Evolutionary conservation across 2,888 invertebrate species (phyloP).

Genomic region (Drosophila ochracea): DNA sequence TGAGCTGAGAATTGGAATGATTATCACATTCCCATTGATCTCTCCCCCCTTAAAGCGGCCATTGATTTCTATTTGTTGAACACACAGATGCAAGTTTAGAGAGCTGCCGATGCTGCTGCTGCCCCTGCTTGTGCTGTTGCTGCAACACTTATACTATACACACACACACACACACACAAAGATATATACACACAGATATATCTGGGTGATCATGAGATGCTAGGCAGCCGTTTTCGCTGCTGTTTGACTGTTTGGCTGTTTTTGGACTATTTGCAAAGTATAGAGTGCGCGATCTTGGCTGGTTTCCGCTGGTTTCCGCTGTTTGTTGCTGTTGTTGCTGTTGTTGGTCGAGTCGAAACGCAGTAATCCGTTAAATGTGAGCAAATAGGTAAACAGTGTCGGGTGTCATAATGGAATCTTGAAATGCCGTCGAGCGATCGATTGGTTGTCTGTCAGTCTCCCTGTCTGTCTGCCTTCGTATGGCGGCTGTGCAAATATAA

Average conservation of each 20-base stretch:
- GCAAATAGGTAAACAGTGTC: constrained; percentile 80
- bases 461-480: background rate
- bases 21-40: constrained; percentile 66
- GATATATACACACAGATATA: background rate
- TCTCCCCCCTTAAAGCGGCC: constrained; percentile 50
- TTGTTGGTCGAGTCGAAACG: constrained; percentile 47
- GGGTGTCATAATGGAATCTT: constrained; percentile 74
- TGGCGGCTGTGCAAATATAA: constrained; percentile 14
- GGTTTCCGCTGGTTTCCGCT: constrained; percentile 46
- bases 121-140: background rate
- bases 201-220: constrained; percentile 33
- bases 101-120: constrained; percentile 14
- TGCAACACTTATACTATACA: background rate
- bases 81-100: constrained; percentile 55
- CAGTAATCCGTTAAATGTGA: constrained; percentile 85
- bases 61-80: constrained; percentile 76
- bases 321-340: constrained; percentile 3
- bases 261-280: constrained; percentile 39
- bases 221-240: constrained; percentile 38
- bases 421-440: constrained; percentile 35
- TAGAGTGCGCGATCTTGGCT: constrained; percentile 52
- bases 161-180: background rate
- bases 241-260: constrained; percentile 31
- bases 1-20: constrained; percentile 51
- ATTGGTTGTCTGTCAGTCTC: constrained; percentile 42